Evolutionary conservation across 2,113 vertebrate species (phyloP).

Genomic region (Lycocorax pyrrhopterus): DNA sequence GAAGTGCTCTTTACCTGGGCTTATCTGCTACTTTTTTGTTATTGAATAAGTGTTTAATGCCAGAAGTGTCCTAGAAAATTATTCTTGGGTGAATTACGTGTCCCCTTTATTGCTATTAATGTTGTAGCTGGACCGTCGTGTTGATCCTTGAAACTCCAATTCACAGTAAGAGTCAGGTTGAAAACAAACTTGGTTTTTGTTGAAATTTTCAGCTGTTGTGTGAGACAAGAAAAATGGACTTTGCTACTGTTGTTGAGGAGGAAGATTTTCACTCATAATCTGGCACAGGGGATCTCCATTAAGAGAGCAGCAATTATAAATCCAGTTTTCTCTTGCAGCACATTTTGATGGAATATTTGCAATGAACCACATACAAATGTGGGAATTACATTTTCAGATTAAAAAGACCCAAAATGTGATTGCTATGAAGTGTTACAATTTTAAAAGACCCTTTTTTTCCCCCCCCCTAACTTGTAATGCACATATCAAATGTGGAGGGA

Average conservation of each 20-base stretch:
- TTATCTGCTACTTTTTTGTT: neutral
- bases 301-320: neutral
- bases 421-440: neutral
- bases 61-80: neutral
- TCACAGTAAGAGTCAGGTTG: neutral
- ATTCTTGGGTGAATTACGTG: neutral
- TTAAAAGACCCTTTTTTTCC: accelerated
- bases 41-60: neutral
- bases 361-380: neutral
- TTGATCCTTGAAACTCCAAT: neutral
- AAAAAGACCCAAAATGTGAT: neutral
- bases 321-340: neutral
- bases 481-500: neutral
- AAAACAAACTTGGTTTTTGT: neutral
- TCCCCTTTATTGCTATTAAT: neutral
- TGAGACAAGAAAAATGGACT: neutral
- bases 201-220: neutral
- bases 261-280: neutral
- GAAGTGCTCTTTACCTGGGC: neutral
- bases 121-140: neutral
- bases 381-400: neutral
- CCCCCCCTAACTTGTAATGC: neutral
- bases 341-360: neutral
- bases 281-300: neutral
- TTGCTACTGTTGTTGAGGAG: neutral